These are phyloP conservation scores for Phyllostomus hastatus DNA, from an alignment of 2,113 vertebrate genomes.

Conservation along the genomic window DNA sequence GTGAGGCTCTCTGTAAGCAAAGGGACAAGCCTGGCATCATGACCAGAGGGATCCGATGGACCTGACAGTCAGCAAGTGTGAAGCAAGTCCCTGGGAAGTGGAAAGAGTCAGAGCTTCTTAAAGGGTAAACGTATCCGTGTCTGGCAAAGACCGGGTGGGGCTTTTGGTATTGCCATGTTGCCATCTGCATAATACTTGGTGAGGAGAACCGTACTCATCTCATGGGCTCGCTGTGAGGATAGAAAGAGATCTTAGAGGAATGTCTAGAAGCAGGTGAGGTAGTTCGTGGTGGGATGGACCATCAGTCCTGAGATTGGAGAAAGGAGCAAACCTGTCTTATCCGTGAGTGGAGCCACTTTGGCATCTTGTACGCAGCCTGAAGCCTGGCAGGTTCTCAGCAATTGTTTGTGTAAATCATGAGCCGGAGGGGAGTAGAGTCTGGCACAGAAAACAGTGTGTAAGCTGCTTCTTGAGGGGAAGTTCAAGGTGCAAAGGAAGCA, in stretches of 20 bases:
- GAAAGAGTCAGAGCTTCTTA: not conserved
- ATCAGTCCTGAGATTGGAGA: rapidly evolving
- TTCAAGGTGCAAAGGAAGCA: not conserved
- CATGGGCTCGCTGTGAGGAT: not conserved
- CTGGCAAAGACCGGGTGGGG: too few relatives aligned
- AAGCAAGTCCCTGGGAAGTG: not conserved
- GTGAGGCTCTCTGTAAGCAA: not conserved
- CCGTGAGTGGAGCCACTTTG: rapidly evolving
- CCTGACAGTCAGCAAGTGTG: not conserved
- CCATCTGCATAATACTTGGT: rapidly evolving
- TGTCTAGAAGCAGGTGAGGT: not conserved
- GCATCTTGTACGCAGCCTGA: too few relatives aligned
- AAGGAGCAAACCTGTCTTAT: not conserved
- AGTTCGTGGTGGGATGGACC: rapidly evolving
- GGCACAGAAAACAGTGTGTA: not conserved
- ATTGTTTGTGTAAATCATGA: not conserved
- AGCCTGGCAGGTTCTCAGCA: not conserved
- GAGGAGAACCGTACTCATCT: not conserved
- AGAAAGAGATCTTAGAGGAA: not conserved
- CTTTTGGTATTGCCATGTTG: rapidly evolving
- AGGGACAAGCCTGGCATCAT: not conserved
- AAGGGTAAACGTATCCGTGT: not conserved
- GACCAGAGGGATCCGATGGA: not conserved
- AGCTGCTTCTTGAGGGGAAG: not conserved
- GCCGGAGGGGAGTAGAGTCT: not conserved